phyloP scores from a whole-genome alignment of 2,797 vertebrate genomes.

The Hemitrygon akajei region DNA sequence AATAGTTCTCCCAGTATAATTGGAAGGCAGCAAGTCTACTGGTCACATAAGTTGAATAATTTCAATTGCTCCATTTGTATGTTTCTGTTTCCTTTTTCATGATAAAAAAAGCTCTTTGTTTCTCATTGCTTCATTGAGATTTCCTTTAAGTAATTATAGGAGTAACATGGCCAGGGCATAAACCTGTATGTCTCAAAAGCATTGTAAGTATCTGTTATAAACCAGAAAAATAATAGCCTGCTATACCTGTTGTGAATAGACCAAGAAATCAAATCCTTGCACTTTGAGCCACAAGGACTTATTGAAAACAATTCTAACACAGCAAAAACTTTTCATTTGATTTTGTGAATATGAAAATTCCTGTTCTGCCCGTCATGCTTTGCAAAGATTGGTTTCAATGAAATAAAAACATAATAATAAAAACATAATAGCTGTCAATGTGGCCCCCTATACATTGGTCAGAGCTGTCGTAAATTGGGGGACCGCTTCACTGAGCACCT shows the following conservation, averaged over 20 bases:
- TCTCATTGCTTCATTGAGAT: conserved; percentile 27
- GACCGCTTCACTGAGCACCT: too few relatives aligned
- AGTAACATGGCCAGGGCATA: conserved; percentile 20
- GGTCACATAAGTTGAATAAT: neutral
- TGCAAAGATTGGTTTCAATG: neutral
- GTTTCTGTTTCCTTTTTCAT: neutral
- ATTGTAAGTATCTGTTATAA: conserved; percentile 15
- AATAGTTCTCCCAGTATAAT: neutral
- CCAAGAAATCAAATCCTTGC: conserved; percentile 20
- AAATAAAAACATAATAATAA: neutral
- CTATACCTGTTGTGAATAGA: conserved; percentile 29
- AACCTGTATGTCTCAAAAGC: conserved; percentile 17
- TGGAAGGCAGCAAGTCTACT: too few relatives aligned
- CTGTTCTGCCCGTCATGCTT: neutral
- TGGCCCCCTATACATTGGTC: too few relatives aligned
- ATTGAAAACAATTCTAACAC: conserved; percentile 29
- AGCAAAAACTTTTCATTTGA: neutral
- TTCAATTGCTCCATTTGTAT: neutral
- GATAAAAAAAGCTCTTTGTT: neutral
- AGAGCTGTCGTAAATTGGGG: too few relatives aligned
- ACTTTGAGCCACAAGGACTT: conserved; percentile 25
- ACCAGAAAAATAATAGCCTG: conserved; percentile 13
- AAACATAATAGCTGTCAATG: too few relatives aligned
- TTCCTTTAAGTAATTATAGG: conserved; percentile 18
- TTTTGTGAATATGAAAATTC: conserved; percentile 5